These are phyloP conservation scores for Perizoma affinitatum DNA, from an alignment of 2,888 invertebrate species.

Conservation along the genomic window DNA sequence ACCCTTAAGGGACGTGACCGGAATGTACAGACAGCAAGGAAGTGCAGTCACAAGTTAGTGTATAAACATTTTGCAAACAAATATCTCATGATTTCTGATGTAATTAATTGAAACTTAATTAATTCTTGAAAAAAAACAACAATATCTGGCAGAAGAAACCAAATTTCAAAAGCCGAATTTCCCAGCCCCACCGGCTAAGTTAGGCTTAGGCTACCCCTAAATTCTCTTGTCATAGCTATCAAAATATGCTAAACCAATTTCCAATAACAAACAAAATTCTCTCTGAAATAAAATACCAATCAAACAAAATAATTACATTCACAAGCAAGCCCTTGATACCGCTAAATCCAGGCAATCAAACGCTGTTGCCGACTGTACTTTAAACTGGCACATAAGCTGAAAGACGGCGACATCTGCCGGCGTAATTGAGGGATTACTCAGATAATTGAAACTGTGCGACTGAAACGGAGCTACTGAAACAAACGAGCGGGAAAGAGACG, in stretches of 20 bases:
- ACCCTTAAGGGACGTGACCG: constrained; percentile 59
- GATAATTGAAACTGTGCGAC: constrained; percentile 86
- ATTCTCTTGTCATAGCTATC: constrained; percentile 1
- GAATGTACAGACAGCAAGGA: constrained; percentile 35
- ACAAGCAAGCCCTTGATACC: constrained; percentile 48
- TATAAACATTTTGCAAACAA: no score
- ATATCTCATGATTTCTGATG: no score
- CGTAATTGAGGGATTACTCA: constrained; percentile 88
- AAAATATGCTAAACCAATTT: constrained; percentile 33
- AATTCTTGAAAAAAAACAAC: no score
- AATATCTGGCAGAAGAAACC: no score
- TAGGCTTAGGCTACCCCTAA: neutral
- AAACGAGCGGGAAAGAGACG: constrained; percentile 61
- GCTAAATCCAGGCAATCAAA: constrained; percentile 66
- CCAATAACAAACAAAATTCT: constrained; percentile 33
- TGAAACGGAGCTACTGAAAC: constrained; percentile 52
- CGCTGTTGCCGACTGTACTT: constrained; percentile 80
- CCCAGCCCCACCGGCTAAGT: no score
- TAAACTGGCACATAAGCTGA: constrained; percentile 82
- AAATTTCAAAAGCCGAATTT: no score
- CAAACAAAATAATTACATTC: constrained; percentile 58
- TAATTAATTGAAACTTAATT: no score
- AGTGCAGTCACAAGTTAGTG: constrained; percentile 11
- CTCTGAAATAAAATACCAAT: constrained; percentile 46
- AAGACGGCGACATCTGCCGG: constrained; percentile 85